Evolutionary conservation across 2,113 vertebrate species (phyloP).

Genomic region (Stegostoma tigrinum): DNA sequence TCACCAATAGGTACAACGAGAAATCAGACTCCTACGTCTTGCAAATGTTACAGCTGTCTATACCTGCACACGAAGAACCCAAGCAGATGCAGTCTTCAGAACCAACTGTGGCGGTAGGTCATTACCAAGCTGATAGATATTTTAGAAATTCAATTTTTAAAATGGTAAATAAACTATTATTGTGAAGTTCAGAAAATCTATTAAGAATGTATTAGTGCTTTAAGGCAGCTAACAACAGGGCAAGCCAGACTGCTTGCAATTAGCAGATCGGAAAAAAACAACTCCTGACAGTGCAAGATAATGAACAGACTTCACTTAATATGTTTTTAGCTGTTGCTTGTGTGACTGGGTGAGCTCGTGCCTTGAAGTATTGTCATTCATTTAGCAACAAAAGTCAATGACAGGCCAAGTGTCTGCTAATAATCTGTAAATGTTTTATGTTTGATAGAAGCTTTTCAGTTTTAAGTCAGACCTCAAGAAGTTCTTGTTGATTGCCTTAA

Average conservation of each 20-base stretch:
- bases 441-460: background rate
- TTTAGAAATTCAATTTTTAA: background rate
- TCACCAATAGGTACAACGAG: background rate
- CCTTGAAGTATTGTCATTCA: conserved; percentile 1
- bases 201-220: background rate
- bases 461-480: background rate
- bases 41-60: background rate
- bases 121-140: background rate
- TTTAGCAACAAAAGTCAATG: background rate
- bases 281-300: background rate
- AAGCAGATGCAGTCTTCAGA: background rate
- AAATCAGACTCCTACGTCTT: background rate
- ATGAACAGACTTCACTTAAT: background rate
- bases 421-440: background rate
- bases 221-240: background rate
- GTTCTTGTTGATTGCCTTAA: background rate
- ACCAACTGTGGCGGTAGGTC: background rate
- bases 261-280: background rate
- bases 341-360: too few relatives aligned
- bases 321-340: background rate
- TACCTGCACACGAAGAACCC: background rate
- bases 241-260: background rate
- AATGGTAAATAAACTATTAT: background rate
- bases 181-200: background rate
- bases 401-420: background rate